Percentiles rank a stretch among this genome's conserved stretches.
Conservation (phyloP, 2,888 invertebrate genomes). For the Spialia ferax region DNA sequence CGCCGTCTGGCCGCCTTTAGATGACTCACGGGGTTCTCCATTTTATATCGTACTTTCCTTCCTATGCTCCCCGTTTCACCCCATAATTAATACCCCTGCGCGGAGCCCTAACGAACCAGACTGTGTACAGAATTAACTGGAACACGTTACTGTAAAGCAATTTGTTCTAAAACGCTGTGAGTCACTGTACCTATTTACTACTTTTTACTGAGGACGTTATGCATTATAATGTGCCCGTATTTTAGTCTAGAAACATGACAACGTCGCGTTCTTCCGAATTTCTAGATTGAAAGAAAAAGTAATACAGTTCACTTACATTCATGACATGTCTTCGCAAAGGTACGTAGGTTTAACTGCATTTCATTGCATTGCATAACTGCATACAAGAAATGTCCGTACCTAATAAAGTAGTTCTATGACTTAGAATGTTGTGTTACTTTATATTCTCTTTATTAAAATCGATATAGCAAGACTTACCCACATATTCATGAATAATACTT, state of each 20-base stretch:
- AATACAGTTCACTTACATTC: not conserved
- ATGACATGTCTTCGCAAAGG: too few relatives aligned
- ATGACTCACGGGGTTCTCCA: slow-evolving; percentile 81
- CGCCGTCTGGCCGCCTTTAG: slow-evolving; percentile 72
- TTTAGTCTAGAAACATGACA: not conserved
- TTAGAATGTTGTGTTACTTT: too few relatives aligned
- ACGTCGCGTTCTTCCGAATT: not conserved
- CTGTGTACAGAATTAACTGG: slow-evolving; percentile 30
- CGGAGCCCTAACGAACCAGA: slow-evolving; percentile 42
- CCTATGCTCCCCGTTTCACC: slow-evolving; percentile 65
- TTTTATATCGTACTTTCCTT: slow-evolving; percentile 64
- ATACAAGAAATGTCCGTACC: too few relatives aligned
- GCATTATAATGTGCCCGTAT: not conserved
- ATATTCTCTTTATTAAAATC: too few relatives aligned
- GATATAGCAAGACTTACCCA: too few relatives aligned
- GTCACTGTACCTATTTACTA: slow-evolving; percentile 3
- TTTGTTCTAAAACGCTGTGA: slow-evolving; percentile 24
- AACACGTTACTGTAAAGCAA: slow-evolving; percentile 39
- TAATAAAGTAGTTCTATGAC: too few relatives aligned
- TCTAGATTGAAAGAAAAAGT: not conserved
- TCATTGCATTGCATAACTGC: too few relatives aligned
- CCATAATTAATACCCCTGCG: slow-evolving; percentile 68
- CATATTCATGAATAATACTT: too few relatives aligned
- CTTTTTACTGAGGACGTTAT: not conserved
- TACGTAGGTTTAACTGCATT: too few relatives aligned